Evolutionary conservation across 2,797 vertebrate genomes (phyloP).

Genomic region (Gouania willdenowi): DNA sequence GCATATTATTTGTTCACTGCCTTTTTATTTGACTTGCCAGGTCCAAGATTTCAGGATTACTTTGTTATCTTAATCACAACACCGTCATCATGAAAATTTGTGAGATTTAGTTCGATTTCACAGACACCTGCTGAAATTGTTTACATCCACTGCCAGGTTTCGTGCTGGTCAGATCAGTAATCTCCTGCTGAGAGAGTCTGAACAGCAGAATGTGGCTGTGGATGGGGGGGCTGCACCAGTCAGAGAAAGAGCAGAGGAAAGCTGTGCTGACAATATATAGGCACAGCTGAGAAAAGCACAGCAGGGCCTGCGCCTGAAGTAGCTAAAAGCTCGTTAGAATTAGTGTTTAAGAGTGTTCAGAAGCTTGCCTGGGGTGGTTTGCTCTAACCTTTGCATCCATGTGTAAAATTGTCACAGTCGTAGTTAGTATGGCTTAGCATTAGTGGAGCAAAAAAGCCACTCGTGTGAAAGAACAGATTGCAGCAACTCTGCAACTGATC

Average conservation of each 20-base stretch:
- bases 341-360: slow-evolving; percentile 16
- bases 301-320: slow-evolving; percentile 3
- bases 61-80: no score
- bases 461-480: slow-evolving; percentile 18
- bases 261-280: slow-evolving; percentile 1
- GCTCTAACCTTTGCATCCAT: slow-evolving; percentile 24
- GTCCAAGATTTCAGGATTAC: no score
- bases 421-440: slow-evolving; percentile 5
- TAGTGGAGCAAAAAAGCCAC: slow-evolving; percentile 9
- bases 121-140: neutral
- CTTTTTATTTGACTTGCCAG: no score
- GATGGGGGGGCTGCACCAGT: slow-evolving; percentile 5
- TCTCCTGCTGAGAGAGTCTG: slow-evolving; percentile 6
- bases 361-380: slow-evolving; percentile 26
- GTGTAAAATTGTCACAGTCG: slow-evolving; percentile 21
- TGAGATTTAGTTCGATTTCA: no score
- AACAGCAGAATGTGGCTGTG: slow-evolving; percentile 2
- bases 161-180: neutral
- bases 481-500: slow-evolving; percentile 20
- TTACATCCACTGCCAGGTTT: neutral
- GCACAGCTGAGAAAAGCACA: slow-evolving; percentile 20
- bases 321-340: slow-evolving; percentile 20
- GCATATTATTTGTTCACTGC: no score
- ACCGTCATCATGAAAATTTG: no score
- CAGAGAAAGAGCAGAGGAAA: slow-evolving; percentile 8